These are phyloP conservation scores for Parambassis ranga DNA, from an alignment of 2,797 vertebrate genomes.

Conservation along the genomic window DNA sequence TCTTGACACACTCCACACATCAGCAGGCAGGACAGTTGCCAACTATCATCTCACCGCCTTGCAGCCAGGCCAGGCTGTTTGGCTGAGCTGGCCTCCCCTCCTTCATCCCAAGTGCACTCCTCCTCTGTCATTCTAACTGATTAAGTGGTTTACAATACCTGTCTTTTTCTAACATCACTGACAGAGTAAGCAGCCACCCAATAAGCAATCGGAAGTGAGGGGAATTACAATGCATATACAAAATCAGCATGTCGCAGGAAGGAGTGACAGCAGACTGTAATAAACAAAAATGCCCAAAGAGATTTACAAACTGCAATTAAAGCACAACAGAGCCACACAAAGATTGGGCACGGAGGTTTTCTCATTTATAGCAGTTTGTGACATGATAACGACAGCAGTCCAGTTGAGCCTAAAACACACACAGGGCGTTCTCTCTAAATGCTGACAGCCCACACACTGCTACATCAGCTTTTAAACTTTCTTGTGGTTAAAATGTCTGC, in stretches of 20 bases:
- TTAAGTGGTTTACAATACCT: constrained; percentile 56
- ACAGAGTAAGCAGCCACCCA: constrained; percentile 27
- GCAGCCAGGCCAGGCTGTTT: constrained; percentile 45
- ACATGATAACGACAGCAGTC: constrained; percentile 34
- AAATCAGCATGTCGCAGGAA: constrained; percentile 18
- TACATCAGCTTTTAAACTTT: constrained; percentile 10
- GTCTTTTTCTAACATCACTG: constrained; percentile 21
- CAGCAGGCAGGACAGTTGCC: constrained; percentile 52
- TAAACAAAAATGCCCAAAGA: constrained; percentile 31
- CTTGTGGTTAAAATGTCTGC: constrained; percentile 24
- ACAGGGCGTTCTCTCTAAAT: background rate
- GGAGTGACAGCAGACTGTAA: constrained; percentile 19
- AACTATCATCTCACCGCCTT: constrained; percentile 54
- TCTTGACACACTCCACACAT: constrained; percentile 63
- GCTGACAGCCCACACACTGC: background rate
- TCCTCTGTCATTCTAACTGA: constrained; percentile 43
- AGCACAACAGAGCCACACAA: constrained; percentile 40
- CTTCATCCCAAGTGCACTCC: constrained; percentile 11
- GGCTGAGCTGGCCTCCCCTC: constrained; percentile 27
- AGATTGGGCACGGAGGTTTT: constrained; percentile 9
- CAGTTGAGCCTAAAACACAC: background rate
- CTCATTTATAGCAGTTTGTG: constrained; percentile 5
- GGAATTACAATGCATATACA: constrained; percentile 17
- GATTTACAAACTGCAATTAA: constrained; percentile 54
- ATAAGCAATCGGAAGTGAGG: constrained; percentile 24